Conservation (phyloP, 2,113 vertebrate genomes). For the Entelurus aequoreus region DNA sequence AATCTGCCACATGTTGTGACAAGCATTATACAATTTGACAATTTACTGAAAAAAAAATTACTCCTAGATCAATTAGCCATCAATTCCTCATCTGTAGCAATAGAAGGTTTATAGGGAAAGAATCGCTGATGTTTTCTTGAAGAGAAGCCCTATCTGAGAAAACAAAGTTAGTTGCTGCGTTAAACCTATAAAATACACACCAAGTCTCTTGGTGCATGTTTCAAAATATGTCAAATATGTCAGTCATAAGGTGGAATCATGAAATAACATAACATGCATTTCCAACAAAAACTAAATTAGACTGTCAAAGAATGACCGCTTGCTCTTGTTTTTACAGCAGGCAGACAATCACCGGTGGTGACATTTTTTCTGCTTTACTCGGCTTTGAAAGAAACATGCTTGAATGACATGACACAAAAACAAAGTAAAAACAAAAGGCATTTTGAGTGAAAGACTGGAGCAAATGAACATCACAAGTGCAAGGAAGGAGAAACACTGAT, state of each 20-base stretch:
- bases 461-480: constrained; percentile 28
- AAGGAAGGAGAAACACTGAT: constrained; percentile 48
- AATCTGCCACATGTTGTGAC: constrained; percentile 11
- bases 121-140: constrained; percentile 39
- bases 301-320: constrained; percentile 38
- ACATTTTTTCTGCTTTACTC: constrained; percentile 4
- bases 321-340: constrained; percentile 22
- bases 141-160: constrained; percentile 33
- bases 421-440: constrained; percentile 54
- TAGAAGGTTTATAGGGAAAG: constrained; percentile 41
- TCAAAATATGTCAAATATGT: constrained; percentile 43
- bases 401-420: constrained; percentile 44
- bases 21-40: constrained; percentile 28
- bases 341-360: constrained; percentile 3
- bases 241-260: constrained; percentile 27
- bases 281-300: constrained; percentile 38
- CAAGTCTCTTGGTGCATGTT: constrained; percentile 16
- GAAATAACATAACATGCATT: constrained; percentile 36
- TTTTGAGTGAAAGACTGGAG: constrained; percentile 46
- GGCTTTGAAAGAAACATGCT: constrained; percentile 34
- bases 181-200: constrained; percentile 20
- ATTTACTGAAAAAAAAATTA: constrained; percentile 4
- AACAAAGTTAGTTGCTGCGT: constrained; percentile 43
- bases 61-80: constrained; percentile 37
- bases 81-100: constrained; percentile 25